Evolutionary conservation across 1,140 invertebrate species (phyloP).

Genomic region (Maconellicoccus hirsutus): DNA sequence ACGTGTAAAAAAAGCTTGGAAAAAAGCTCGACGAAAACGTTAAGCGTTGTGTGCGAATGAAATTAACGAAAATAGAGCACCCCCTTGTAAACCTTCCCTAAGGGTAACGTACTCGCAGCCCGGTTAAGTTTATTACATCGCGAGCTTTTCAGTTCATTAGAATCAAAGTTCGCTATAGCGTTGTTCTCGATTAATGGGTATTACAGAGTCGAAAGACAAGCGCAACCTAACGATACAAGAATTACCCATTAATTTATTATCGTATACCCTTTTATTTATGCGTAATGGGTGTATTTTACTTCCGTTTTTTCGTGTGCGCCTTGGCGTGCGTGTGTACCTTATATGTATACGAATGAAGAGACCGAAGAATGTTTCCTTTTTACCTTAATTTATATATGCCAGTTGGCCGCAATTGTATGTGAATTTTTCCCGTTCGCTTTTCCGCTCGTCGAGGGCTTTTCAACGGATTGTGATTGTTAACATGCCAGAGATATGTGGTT

Average conservation of each 20-base stretch:
- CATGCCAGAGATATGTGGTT: too few relatives aligned
- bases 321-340: background rate
- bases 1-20: background rate
- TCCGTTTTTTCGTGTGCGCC: background rate
- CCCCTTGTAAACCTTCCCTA: too few relatives aligned
- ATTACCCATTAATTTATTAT: slow-evolving; percentile 10
- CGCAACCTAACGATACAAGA: slow-evolving; percentile 7
- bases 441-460: too few relatives aligned
- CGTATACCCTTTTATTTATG: background rate
- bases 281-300: background rate
- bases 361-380: too few relatives aligned
- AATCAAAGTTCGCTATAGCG: background rate
- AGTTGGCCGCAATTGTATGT: too few relatives aligned
- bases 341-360: too few relatives aligned
- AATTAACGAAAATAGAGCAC: background rate
- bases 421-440: too few relatives aligned
- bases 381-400: too few relatives aligned
- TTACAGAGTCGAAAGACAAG: slow-evolving; percentile 8
- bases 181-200: background rate
- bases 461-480: too few relatives aligned
- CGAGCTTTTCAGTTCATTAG: slow-evolving; percentile 7
- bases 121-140: background rate
- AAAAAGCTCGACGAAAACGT: background rate
- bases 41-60: background rate
- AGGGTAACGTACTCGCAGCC: too few relatives aligned